Evolutionary conservation across 2,113 vertebrate genomes (phyloP).

Genomic region (Opisthocomus hoazin): DNA sequence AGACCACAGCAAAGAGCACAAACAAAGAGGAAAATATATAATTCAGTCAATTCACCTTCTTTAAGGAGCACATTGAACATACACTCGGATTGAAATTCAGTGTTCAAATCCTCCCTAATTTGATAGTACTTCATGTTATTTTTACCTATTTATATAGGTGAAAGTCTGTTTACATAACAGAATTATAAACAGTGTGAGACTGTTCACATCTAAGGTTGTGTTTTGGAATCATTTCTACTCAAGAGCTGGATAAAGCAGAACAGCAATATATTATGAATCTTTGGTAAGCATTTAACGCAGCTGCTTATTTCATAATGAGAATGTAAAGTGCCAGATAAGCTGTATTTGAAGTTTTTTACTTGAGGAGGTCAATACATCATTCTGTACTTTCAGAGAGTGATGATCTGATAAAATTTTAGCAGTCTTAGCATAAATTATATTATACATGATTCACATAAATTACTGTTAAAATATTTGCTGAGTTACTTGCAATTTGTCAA

Average conservation of each 20-base stretch:
- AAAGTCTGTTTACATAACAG: conserved; percentile 1
- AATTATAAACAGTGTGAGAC: not conserved
- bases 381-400: conserved; percentile 26
- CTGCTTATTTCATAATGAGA: conserved; percentile 26
- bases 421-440: conserved; percentile 27
- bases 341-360: conserved; percentile 24
- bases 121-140: not conserved
- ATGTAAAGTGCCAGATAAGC: conserved; percentile 24
- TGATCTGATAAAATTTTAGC: conserved; percentile 54
- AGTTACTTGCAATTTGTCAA: conserved; percentile 54
- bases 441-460: not conserved
- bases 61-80: not conserved
- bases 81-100: not conserved
- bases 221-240: not conserved
- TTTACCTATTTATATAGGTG: not conserved
- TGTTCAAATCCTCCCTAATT: not conserved
- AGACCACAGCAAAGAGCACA: not conserved
- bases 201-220: not conserved
- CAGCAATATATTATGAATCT: not conserved
- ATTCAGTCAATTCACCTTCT: not conserved
- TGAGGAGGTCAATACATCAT: conserved; percentile 11
- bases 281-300: not conserved
- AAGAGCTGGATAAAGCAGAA: conserved; percentile 6
- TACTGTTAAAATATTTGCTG: conserved; percentile 39
- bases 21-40: not conserved